Evolutionary conservation across 2,113 vertebrate species (phyloP).

Genomic region (Perca schrenkii): DNA sequence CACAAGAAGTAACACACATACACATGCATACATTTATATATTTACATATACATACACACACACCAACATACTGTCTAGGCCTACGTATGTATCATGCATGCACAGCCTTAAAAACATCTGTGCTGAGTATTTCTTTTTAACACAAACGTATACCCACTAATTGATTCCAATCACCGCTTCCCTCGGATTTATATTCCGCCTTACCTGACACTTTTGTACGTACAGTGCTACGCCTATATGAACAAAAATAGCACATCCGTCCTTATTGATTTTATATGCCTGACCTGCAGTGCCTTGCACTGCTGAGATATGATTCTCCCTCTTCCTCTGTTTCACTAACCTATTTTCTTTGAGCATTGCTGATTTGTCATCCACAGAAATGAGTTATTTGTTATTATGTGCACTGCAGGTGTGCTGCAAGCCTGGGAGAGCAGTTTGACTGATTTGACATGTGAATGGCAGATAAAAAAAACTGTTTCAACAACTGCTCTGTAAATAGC

Average conservation of each 20-base stretch:
- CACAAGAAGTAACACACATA: not conserved
- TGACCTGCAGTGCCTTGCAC: not conserved
- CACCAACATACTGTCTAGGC: not conserved
- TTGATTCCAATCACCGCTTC: not conserved
- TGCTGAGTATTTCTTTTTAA: not conserved
- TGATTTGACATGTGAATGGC: conserved; percentile 42
- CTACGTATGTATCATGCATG: not conserved
- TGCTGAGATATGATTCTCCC: not conserved
- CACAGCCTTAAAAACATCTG: not conserved
- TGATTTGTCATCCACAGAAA: not conserved
- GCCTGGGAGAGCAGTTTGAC: not conserved
- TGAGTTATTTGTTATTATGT: not conserved
- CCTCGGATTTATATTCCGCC: not conserved
- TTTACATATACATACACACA: not conserved
- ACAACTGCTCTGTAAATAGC: conserved; percentile 23
- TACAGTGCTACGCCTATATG: not conserved
- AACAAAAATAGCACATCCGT: not conserved
- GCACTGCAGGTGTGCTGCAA: conserved; percentile 9
- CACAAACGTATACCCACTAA: not conserved
- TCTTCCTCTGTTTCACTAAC: not conserved
- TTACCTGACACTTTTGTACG: not conserved
- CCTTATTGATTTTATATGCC: not conserved
- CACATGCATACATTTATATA: not conserved
- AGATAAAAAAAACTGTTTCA: conserved; percentile 5
- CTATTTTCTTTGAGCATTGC: not conserved